Evolutionary conservation across 2,888 invertebrate genomes (phyloP).

Genomic region (Metallyticus violacea): DNA sequence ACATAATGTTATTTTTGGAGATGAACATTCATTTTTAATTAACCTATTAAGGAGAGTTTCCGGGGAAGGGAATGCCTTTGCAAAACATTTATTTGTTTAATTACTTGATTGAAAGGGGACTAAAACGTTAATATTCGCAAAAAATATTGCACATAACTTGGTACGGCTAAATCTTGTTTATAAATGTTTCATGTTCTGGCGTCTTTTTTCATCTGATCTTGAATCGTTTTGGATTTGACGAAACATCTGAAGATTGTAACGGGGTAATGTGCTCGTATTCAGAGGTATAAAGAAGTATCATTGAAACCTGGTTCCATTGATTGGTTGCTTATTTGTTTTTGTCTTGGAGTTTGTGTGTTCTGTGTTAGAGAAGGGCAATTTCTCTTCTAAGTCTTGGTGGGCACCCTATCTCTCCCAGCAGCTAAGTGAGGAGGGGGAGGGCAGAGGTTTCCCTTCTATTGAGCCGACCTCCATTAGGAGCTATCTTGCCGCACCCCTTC

Average conservation of each 20-base stretch:
- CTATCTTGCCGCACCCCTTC: not conserved
- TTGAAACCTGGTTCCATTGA: not conserved
- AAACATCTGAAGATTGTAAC: not conserved
- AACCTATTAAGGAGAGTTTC: no score
- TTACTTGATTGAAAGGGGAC: no score
- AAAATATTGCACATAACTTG: no score
- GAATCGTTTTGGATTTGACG: no score
- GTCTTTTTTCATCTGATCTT: no score
- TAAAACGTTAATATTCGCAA: no score
- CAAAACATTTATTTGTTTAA: no score
- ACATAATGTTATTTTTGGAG: no score
- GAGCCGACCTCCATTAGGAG: conserved; percentile 3
- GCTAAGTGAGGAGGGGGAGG: not conserved
- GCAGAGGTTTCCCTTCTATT: not conserved
- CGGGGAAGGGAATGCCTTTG: no score
- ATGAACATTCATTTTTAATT: no score
- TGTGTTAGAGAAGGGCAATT: not conserved
- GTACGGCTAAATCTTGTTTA: no score
- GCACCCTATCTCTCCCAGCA: not conserved
- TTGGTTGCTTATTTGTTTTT: not conserved
- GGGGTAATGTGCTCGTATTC: not conserved
- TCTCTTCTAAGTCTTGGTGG: not conserved
- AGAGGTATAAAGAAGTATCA: not conserved
- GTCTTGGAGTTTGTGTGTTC: not conserved
- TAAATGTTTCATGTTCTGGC: no score